Percentiles rank a stretch among this genome's conserved stretches.
Evolutionary conservation across 2,113 vertebrate genomes (phyloP).

Genomic region (Leiothrix lutea): DNA sequence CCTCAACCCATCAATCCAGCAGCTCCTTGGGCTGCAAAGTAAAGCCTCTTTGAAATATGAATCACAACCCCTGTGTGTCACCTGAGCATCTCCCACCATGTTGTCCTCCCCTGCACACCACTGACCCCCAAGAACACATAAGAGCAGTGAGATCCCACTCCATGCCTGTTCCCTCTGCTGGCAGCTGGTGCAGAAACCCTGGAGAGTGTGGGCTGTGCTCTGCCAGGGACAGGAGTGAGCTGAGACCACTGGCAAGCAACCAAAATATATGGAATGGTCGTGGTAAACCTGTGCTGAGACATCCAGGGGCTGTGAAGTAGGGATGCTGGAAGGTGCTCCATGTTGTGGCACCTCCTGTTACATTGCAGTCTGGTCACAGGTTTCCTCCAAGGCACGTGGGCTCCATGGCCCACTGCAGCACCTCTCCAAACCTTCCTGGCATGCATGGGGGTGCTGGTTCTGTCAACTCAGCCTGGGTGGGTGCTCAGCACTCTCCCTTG

Average conservation of each 20-base stretch:
- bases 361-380: accelerated
- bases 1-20: background rate
- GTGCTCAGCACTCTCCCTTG: background rate
- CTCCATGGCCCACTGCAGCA: too few relatives aligned
- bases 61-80: background rate
- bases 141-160: background rate
- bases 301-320: background rate
- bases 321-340: background rate
- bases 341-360: background rate
- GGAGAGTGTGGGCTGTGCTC: background rate
- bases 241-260: background rate
- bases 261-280: accelerated
- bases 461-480: background rate
- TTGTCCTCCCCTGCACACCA: background rate
- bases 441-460: accelerated
- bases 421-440: background rate
- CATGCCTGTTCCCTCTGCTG: background rate
- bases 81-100: background rate
- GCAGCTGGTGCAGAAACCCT: background rate
- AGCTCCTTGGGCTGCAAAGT: background rate
- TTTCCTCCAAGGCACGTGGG: background rate
- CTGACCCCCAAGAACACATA: accelerated
- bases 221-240: background rate
- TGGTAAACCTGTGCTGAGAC: background rate
- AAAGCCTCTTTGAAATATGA: background rate